phyloP scores from a whole-genome alignment of 2,797 vertebrate genomes.

The Gallirallus australis region DNA sequence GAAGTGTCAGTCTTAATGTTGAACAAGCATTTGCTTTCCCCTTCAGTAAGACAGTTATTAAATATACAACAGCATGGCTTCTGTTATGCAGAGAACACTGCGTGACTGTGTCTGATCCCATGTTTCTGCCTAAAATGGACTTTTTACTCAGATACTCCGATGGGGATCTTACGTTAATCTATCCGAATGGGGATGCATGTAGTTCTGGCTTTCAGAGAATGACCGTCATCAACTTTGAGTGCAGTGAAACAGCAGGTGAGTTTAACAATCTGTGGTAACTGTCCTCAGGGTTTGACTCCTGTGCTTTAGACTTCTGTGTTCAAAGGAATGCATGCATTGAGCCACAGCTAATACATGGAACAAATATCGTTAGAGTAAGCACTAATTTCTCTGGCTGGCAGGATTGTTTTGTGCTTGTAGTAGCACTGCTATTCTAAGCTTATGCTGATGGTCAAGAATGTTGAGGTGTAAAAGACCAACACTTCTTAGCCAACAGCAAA shows the following conservation, averaged over 20 bases:
- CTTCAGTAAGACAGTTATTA: background rate
- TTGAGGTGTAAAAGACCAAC: background rate
- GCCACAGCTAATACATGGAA: background rate
- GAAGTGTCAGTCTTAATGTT: background rate
- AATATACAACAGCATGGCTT: background rate
- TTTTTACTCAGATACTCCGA: constrained; percentile 89
- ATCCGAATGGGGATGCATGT: constrained; percentile 85
- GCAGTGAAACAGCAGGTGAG: constrained; percentile 89
- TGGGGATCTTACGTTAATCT: constrained; percentile 93
- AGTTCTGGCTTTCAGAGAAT: constrained; percentile 94
- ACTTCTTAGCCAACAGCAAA: background rate
- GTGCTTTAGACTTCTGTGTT: background rate
- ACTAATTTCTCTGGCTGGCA: background rate
- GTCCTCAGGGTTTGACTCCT: background rate
- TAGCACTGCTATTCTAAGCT: background rate
- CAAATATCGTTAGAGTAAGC: background rate
- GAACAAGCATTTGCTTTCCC: background rate
- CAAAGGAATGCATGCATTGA: background rate
- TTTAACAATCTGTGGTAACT: background rate
- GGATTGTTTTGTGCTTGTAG: background rate
- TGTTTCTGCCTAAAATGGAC: background rate
- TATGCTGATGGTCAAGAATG: background rate
- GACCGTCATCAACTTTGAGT: constrained; percentile 96
- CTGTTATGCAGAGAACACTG: background rate
- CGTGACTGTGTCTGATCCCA: background rate